Conservation (phyloP, 2,797 vertebrate species). For the Vipera latastei region DNA sequence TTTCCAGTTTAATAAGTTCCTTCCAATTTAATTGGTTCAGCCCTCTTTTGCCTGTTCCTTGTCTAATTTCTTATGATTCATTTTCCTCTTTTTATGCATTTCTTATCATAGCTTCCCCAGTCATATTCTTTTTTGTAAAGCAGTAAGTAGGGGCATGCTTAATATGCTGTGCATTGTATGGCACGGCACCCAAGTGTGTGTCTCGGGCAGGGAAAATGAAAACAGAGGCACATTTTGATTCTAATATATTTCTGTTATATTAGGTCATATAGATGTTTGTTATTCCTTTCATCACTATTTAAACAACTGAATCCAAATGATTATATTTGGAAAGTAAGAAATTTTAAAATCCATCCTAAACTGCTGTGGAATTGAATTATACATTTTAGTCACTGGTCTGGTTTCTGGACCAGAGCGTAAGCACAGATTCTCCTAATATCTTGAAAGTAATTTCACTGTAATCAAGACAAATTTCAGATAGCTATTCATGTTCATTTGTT, state of each 20-base stretch:
- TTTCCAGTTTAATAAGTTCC: neutral
- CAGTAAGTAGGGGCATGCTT: conserved; percentile 13
- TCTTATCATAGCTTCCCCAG: conserved; percentile 1
- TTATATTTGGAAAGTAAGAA: conserved; percentile 7
- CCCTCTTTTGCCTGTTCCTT: neutral
- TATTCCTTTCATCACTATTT: conserved; percentile 19
- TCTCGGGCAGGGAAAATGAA: neutral
- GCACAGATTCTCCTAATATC: neutral
- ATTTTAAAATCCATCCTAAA: neutral
- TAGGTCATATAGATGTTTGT: neutral
- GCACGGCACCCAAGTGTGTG: neutral
- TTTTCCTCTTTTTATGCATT: neutral
- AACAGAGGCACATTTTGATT: neutral
- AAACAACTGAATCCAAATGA: neutral
- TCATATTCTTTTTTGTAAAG: conserved; percentile 10
- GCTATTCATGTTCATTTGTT: neutral
- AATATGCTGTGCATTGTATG: conserved; percentile 2
- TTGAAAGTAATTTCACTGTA: neutral
- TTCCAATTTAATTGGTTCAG: conserved; percentile 24
- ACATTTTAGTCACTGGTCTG: neutral
- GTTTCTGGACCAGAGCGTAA: neutral
- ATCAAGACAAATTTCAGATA: neutral
- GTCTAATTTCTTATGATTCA: conserved; percentile 9
- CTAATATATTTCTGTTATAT: neutral
- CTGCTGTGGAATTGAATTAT: neutral